Evolutionary conservation across 2,797 vertebrate species (phyloP), one percentile per base, ranked within the genome.

Genomic region (Enteromius paludinosus): DNA sequence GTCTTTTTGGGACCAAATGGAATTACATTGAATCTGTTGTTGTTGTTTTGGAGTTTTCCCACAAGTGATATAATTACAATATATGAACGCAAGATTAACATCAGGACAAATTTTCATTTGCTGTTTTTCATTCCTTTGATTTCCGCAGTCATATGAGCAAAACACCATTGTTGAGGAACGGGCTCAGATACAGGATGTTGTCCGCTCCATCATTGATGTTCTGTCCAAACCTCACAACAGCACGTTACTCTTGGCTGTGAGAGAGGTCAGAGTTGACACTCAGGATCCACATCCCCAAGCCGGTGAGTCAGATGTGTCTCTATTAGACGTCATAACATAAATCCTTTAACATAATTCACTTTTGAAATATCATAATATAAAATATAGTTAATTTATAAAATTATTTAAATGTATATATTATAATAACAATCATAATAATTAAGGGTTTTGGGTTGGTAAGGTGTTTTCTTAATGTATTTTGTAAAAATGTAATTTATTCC

Each of bases 211-310:
- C 30, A 96, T 97, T 35, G 89, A 91, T 0, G 94, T 95, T 7
- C 94, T 99, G 86, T 97, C 96, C 17, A 97, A 95, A 88, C 90
- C 93, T 25, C 97, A 95, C 28, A 98, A 99, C 93, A 97, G 96
- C 92, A 96, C 96, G 0, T 83, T 97, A 72, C 95, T 98, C 91
- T 87, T 96, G 83, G 96, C 97, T 0, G 91, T 99, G 83, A 93
- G 96, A 3, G 97, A 98, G 93, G 97, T 98, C 87, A 98, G 97
- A 86, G 95, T 98, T 81, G 96, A 97, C 91, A 96, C 94, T 0
- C 91, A 91, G 0, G 90, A 94, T 49, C 86, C 92, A 72, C 90
- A 93, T 7, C 86, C 90, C 54, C 86, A 94, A 23, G 85, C 87
- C 0, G 92, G 94, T 95, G 66, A 93, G 94, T 88, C 52, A 17